Conservation (phyloP, 2,888 invertebrate genomes). For the Sthenelais limicola region DNA sequence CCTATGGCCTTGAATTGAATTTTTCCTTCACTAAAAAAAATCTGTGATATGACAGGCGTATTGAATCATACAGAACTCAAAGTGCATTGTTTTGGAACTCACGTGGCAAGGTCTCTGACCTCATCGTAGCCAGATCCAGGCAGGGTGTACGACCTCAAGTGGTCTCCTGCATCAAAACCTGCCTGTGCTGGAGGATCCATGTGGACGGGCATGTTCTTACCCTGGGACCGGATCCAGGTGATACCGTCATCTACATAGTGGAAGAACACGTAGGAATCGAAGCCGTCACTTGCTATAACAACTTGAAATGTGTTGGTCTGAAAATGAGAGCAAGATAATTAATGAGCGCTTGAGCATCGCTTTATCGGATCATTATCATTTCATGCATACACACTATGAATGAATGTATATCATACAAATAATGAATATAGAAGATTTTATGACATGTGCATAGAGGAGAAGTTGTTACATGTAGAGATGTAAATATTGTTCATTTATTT, state of each 20-base stretch:
- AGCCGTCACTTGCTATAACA: constrained; percentile 82
- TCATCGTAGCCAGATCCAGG: constrained; percentile 94
- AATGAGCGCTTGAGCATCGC: no score
- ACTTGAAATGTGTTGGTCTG: constrained; percentile 91
- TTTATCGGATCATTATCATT: no score
- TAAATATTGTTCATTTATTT: no score
- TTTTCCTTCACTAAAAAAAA: no score
- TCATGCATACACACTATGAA: no score
- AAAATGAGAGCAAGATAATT: constrained; percentile 40
- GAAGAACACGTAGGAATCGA: constrained; percentile 87
- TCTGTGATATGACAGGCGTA: not conserved
- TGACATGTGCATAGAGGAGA: no score
- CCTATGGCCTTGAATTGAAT: no score
- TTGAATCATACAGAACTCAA: not conserved
- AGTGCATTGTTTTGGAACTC: constrained; percentile 59
- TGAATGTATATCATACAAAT: no score
- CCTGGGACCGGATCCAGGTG: constrained; percentile 90
- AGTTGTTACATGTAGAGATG: no score
- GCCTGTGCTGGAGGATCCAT: constrained; percentile 94
- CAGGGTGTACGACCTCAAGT: constrained; percentile 79
- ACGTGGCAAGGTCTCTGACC: constrained; percentile 85
- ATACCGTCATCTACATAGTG: constrained; percentile 90
- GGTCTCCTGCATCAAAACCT: constrained; percentile 90
- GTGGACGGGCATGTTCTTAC: constrained; percentile 79
- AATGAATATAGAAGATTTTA: no score